Percentiles rank a stretch among this genome's conserved stretches.
phyloP scores from a whole-genome alignment of 2,888 invertebrate species.

The Chymomyza amoena region DNA sequence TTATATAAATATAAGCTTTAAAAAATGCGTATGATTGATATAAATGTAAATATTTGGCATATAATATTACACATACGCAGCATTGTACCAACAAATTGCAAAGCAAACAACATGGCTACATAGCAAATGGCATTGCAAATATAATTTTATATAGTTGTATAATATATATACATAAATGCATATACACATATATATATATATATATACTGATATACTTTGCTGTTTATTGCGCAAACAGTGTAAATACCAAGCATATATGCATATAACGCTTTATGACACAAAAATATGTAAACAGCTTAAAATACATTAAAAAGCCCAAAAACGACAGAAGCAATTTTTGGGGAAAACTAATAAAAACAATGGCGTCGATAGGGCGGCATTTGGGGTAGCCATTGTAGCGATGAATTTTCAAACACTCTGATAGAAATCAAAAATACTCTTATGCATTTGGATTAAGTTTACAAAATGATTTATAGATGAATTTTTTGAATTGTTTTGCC shows the following conservation, averaged over 20 bases:
- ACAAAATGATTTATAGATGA: too few relatives aligned
- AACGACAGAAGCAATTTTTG: neutral
- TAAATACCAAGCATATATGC: slow-evolving; percentile 30
- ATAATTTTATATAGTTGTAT: neutral
- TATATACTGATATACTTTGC: slow-evolving; percentile 7
- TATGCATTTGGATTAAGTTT: too few relatives aligned
- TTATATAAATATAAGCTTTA: neutral
- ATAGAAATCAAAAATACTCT: too few relatives aligned
- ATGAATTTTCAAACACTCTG: too few relatives aligned
- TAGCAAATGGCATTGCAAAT: neutral
- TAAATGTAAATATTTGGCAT: neutral
- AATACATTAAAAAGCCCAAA: slow-evolving; percentile 23
- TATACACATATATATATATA: neutral
- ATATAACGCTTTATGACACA: slow-evolving; percentile 22
- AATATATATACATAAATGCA: neutral
- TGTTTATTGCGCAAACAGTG: slow-evolving; percentile 13
- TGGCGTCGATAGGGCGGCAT: too few relatives aligned
- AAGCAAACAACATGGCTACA: neutral
- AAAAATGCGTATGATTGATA: slow-evolving; percentile 17
- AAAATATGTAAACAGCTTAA: slow-evolving; percentile 22
- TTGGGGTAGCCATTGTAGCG: too few relatives aligned
- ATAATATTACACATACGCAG: slow-evolving; percentile 14
- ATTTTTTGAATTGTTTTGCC: too few relatives aligned
- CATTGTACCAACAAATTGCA: neutral
- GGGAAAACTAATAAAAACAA: too few relatives aligned